phyloP scores from a whole-genome alignment of 1,140 invertebrate genomes.

The Diabrotica undecimpunctata region DNA sequence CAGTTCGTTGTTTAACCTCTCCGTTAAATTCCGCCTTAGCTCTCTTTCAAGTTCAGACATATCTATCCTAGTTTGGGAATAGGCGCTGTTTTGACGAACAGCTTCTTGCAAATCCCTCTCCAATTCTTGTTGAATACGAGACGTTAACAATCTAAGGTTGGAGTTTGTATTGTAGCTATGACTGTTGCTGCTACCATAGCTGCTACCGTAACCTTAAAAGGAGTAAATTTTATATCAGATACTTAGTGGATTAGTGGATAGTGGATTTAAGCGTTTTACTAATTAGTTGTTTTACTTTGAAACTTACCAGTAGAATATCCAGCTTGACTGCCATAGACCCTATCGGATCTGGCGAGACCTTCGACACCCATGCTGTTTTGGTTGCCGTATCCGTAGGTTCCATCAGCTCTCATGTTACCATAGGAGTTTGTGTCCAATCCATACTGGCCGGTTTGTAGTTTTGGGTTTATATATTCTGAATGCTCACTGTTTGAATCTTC shows the following conservation, averaged over 20 bases:
- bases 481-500: conserved; percentile 42
- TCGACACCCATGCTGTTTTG: conserved; percentile 16
- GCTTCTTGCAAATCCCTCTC: conserved; percentile 35
- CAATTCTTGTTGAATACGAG: conserved; percentile 36
- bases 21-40: conserved; percentile 38
- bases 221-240: not conserved
- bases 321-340: conserved; percentile 14
- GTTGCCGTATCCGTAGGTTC: conserved; percentile 11
- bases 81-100: conserved; percentile 18
- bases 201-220: conserved; percentile 22
- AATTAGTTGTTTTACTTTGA: too few species aligned
- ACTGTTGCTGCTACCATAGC: conserved; percentile 4
- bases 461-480: conserved; percentile 43
- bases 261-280: too few species aligned
- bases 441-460: conserved; percentile 20
- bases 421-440: conserved; percentile 21
- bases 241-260: too few species aligned
- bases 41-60: conserved; percentile 35
- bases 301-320: not conserved
- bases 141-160: conserved; percentile 26
- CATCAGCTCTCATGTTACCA: conserved; percentile 23
- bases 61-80: conserved; percentile 21
- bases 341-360: conserved; percentile 22
- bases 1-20: conserved; percentile 36
- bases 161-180: conserved; percentile 20